Base-by-base conservation (phyloP, 2,113 vertebrate genomes). In the Trochalopteron elliotii region DNA sequence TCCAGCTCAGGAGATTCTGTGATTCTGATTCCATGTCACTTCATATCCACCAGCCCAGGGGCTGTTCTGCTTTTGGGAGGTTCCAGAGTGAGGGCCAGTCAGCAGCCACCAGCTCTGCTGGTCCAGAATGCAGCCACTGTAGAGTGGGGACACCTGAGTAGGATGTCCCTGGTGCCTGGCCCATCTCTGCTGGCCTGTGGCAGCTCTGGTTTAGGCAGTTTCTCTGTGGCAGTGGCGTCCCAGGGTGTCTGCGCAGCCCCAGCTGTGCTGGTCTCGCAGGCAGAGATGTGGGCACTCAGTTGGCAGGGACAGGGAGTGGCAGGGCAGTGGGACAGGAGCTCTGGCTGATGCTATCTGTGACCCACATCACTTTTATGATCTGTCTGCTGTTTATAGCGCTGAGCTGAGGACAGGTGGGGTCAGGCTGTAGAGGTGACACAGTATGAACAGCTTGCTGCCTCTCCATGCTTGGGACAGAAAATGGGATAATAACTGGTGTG, bases 131-230 rank as follows among this genome's bases (percentile, higher is more conserved):
- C 6, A 3, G 33, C 21, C 59, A 2, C 31, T 25, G 37, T 12
- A 17, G 27, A 3, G 19, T 15, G 33, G 40, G 25, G 23, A 44
- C 47, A 12, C 15, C 11, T 1, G 24, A 31, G 9, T 5, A 27
- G 70, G 52, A 39, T 18, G 25, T 71, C 20, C 44, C 37, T 11
- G 31, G 31, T 0, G 0, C 27, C 31, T 2, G 1, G 39, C 6
- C 25, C 1, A 7, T 57, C 52, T 30, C n/a, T 72, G 64, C 20
- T 7, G 14, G 40, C 47, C 49, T 33, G 42, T 11, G 10, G 5
- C 56, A 30, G 78, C 39, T 18, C 30, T 33, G 42, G 55, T 4
- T 39, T 49, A 3, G 50, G n/a, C 2, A 3, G 67, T 1, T 17
- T 31, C 68, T 59, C 10, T 37, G 49, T 18, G 59, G 3, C 4